Percentiles rank a stretch among this genome's conserved stretches.
phyloP scores from a whole-genome alignment of 2,113 vertebrate genomes.

The Scalopus aquaticus region DNA sequence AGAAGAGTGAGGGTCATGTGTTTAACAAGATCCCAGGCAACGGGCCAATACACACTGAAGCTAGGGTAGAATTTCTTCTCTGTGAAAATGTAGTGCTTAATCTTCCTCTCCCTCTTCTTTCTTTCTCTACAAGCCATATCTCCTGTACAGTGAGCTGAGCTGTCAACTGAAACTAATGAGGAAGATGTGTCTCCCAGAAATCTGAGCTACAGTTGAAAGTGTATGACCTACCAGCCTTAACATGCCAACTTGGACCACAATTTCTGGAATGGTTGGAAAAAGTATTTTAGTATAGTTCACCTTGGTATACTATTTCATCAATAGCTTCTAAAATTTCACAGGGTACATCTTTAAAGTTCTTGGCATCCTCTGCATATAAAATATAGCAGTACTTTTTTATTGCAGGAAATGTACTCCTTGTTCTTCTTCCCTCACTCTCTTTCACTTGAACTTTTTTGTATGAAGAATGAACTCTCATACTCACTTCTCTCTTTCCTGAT shows the following conservation, averaged over 20 bases:
- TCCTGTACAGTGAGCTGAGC: conserved; percentile 85
- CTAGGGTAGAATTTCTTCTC: conserved; percentile 91
- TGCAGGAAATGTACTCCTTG: not conserved
- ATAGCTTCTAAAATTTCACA: conserved; percentile 85
- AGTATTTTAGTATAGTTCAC: conserved; percentile 87
- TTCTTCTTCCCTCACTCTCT: not conserved
- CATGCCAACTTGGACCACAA: conserved; percentile 85
- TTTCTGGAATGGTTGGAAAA: conserved; percentile 87
- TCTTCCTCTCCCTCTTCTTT: conserved; percentile 85
- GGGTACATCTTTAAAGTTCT: conserved; percentile 80
- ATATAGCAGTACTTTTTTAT: conserved; percentile 75
- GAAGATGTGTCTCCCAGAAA: conserved; percentile 86
- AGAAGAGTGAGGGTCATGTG: conserved; percentile 88
- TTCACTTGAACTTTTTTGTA: not conserved
- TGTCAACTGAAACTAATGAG: conserved; percentile 90
- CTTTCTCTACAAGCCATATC: conserved; percentile 85
- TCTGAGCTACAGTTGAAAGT: conserved; percentile 86
- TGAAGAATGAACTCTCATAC: not conserved
- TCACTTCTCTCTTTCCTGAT: not conserved
- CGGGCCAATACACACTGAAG: conserved; percentile 89
- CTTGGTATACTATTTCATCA: conserved; percentile 86
- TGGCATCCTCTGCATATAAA: conserved; percentile 78
- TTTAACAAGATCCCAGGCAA: conserved; percentile 87
- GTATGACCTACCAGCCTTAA: conserved; percentile 81
- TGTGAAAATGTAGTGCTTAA: conserved; percentile 90